Conservation (phyloP, 2,113 vertebrate species). For the Alligator sinensis region DNA sequence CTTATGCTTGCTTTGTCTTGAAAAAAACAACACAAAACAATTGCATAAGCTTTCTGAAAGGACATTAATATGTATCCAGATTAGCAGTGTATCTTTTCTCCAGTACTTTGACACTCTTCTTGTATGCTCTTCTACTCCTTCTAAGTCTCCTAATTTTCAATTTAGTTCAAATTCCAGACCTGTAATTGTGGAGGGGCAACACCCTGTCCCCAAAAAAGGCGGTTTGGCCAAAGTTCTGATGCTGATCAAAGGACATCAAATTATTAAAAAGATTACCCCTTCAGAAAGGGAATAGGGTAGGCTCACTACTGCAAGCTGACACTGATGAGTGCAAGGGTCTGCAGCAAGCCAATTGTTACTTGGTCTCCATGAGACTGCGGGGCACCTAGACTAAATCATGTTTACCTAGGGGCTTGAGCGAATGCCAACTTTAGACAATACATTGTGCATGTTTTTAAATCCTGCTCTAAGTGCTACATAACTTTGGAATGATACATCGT, state of each 20-base stretch:
- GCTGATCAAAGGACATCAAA: too few relatives aligned
- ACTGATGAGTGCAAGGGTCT: not conserved
- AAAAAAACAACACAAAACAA: not conserved
- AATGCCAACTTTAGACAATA: accelerated
- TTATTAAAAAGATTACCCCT: too few relatives aligned
- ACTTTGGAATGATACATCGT: not conserved
- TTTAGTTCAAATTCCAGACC: not conserved
- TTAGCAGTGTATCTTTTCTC: not conserved
- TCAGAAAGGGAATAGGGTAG: too few relatives aligned
- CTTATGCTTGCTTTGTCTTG: not conserved
- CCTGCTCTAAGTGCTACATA: not conserved
- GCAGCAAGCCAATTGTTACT: not conserved
- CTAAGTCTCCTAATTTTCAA: not conserved
- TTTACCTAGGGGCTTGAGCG: not conserved
- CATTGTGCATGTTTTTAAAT: accelerated
- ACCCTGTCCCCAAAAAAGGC: too few relatives aligned
- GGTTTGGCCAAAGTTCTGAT: too few relatives aligned
- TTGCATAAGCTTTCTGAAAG: not conserved
- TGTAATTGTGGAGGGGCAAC: too few relatives aligned
- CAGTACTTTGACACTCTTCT: not conserved
- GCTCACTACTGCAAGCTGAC: too few relatives aligned
- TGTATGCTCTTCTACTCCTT: not conserved
- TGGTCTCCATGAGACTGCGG: not conserved
- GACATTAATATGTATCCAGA: not conserved
- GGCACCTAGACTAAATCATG: not conserved